A percentile compares a stretch with the other conserved stretches of the same genome.
phyloP scores from a whole-genome alignment of 2,797 vertebrate species.

The Sylvia borin region DNA sequence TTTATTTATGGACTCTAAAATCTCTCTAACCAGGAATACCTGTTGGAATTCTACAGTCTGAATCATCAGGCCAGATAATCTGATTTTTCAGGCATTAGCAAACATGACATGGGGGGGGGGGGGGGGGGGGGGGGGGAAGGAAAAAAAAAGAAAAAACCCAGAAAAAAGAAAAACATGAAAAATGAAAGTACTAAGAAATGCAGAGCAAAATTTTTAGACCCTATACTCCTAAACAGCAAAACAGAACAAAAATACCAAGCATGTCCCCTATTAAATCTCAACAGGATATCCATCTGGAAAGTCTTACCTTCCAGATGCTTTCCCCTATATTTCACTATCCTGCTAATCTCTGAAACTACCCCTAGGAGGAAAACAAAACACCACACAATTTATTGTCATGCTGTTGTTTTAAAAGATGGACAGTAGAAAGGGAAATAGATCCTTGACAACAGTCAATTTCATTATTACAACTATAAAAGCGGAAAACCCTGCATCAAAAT shows the following conservation, averaged over 20 bases:
- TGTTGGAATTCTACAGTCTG: neutral
- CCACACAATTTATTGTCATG: neutral
- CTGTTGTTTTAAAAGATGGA: constrained; percentile 2
- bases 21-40: neutral
- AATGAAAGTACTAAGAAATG: neutral
- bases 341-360: constrained; percentile 7
- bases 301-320: constrained; percentile 56
- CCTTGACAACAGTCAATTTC: neutral
- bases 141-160: too few relatives aligned
- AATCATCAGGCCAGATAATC: neutral
- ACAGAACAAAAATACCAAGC: neutral
- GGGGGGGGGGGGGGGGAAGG: too few relatives aligned
- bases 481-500: neutral
- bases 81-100: neutral
- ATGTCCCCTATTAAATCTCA: neutral
- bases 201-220: neutral
- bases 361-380: neutral
- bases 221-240: neutral
- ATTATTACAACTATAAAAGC: neutral
- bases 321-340: constrained; percentile 12
- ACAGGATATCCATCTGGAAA: constrained; percentile 53
- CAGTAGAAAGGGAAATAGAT: neutral
- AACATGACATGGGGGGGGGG: neutral
- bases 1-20: neutral
- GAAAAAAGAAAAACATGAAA: neutral